Conservation (phyloP, 2,888 invertebrate genomes). For the Tholera decimalis region DNA sequence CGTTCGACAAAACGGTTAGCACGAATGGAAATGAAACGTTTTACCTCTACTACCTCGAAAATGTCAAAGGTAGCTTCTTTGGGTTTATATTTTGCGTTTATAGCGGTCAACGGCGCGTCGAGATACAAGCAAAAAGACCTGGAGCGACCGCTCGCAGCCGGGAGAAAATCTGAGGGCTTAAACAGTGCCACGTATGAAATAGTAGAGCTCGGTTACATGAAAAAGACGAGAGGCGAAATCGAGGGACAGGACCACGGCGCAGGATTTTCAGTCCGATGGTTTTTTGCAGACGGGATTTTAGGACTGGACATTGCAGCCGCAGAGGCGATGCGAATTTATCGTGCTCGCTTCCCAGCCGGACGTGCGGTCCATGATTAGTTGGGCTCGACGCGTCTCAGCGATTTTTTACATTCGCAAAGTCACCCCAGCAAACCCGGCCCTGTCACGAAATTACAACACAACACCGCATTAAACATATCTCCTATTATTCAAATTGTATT, state of each 20-base stretch:
- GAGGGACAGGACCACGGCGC: slow-evolving; percentile 89
- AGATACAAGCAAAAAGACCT: slow-evolving; percentile 87
- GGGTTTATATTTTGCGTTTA: slow-evolving; percentile 91
- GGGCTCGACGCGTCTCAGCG: slow-evolving; percentile 74
- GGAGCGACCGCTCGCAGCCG: slow-evolving; percentile 84
- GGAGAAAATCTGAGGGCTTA: slow-evolving; percentile 91
- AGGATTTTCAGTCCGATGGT: slow-evolving; percentile 88
- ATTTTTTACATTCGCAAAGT: slow-evolving; percentile 69
- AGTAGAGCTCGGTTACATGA: slow-evolving; percentile 91
- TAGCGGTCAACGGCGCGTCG: slow-evolving; percentile 88
- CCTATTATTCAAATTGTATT: slow-evolving; percentile 56
- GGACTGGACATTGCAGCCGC: slow-evolving; percentile 82
- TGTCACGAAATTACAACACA: slow-evolving; percentile 45
- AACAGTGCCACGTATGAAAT: slow-evolving; percentile 91
- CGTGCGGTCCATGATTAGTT: slow-evolving; percentile 86
- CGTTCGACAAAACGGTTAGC: slow-evolving; percentile 80
- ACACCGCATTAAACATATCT: slow-evolving; percentile 34
- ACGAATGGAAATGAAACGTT: slow-evolving; percentile 86
- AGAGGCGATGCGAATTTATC: slow-evolving; percentile 86
- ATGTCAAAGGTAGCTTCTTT: slow-evolving; percentile 90
- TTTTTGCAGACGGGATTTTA: slow-evolving; percentile 87
- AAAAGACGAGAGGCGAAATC: slow-evolving; percentile 91
- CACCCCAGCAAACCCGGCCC: slow-evolving; percentile 24
- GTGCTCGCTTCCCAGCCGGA: slow-evolving; percentile 76
- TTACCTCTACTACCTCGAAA: slow-evolving; percentile 88